A percentile compares a stretch with the other conserved stretches of the same genome.
Evolutionary conservation across 2,113 vertebrate species (phyloP).

Genomic region (Sinocyclocheilus anophthalmus): DNA sequence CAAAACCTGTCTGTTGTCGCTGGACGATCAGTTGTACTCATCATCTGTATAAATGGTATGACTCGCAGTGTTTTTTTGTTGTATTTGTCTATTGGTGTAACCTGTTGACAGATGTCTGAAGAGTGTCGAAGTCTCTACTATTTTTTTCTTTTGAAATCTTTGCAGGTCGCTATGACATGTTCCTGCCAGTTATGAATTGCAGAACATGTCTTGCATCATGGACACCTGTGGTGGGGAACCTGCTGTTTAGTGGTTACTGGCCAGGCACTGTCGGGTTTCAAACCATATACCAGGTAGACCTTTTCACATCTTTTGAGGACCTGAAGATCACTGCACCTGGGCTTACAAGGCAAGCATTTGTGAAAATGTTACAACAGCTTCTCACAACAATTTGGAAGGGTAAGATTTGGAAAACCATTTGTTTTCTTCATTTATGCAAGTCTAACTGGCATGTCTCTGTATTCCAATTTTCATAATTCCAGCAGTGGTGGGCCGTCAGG

Average conservation of each 20-base stretch:
- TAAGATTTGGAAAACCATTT: conserved; percentile 23
- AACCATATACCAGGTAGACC: conserved; percentile 27
- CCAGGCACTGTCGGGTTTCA: conserved; percentile 42
- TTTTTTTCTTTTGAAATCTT: background rate
- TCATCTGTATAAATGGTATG: conserved; percentile 30
- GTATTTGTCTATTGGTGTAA: background rate
- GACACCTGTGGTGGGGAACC: conserved; percentile 39
- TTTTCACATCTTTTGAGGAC: conserved; percentile 36
- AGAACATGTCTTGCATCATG: conserved; percentile 23
- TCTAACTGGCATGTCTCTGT: background rate
- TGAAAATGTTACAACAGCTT: conserved; percentile 39
- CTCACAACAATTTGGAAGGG: conserved; percentile 43
- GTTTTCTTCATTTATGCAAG: conserved; percentile 1
- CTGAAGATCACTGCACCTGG: conserved; percentile 32
- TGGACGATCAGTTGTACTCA: background rate
- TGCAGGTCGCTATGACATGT: conserved; percentile 24
- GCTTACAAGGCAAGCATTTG: conserved; percentile 34
- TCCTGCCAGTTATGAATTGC: conserved; percentile 29
- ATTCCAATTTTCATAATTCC: background rate
- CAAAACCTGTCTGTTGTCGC: background rate
- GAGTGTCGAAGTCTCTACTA: background rate
- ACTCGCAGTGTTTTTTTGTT: background rate
- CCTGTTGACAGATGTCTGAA: background rate
- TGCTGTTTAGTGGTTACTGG: conserved; percentile 46
- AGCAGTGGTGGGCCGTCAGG: background rate